Conservation (phyloP, 2,888 invertebrate genomes). For the Pyrrhia umbra region DNA sequence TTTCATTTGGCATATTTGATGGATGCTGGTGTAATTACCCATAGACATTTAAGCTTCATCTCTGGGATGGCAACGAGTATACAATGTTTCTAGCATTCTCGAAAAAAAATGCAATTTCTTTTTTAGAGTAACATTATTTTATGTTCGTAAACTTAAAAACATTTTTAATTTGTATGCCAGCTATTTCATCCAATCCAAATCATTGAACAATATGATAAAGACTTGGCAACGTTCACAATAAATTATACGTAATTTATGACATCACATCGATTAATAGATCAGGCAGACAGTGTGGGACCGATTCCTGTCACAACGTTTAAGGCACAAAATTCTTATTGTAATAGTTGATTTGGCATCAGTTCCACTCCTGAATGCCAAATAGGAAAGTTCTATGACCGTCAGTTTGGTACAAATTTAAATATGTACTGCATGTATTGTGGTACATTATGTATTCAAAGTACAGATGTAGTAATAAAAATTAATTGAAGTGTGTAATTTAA, state of each 20-base stretch:
- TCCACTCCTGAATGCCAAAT: conserved; percentile 85
- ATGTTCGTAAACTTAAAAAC: too few relatives aligned
- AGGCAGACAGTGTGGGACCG: conserved; percentile 86
- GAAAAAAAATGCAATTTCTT: too few relatives aligned
- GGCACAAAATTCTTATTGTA: conserved; percentile 84
- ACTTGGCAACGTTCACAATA: conserved; percentile 49
- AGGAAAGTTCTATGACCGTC: conserved; percentile 85
- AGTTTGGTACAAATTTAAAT: conserved; percentile 69
- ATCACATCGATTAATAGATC: conserved; percentile 76
- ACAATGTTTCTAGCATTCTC: too few relatives aligned
- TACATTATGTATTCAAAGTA: conserved; percentile 65
- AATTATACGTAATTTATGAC: conserved; percentile 73
- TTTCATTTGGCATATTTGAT: too few relatives aligned
- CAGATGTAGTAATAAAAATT: conserved; percentile 66
- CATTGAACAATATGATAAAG: conserved; percentile 33
- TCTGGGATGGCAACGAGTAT: too few relatives aligned
- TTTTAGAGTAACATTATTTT: too few relatives aligned
- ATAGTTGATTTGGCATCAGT: conserved; percentile 86
- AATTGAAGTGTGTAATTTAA: conserved; percentile 63
- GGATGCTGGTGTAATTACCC: too few relatives aligned
- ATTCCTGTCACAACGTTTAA: conserved; percentile 73
- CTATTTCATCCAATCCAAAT: conserved; percentile 19
- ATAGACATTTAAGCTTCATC: too few relatives aligned
- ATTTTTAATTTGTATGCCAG: neutral
- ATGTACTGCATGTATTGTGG: conserved; percentile 63